Evolutionary conservation across 2,797 vertebrate genomes (phyloP).

Genomic region (Cirrhinus molitorella): DNA sequence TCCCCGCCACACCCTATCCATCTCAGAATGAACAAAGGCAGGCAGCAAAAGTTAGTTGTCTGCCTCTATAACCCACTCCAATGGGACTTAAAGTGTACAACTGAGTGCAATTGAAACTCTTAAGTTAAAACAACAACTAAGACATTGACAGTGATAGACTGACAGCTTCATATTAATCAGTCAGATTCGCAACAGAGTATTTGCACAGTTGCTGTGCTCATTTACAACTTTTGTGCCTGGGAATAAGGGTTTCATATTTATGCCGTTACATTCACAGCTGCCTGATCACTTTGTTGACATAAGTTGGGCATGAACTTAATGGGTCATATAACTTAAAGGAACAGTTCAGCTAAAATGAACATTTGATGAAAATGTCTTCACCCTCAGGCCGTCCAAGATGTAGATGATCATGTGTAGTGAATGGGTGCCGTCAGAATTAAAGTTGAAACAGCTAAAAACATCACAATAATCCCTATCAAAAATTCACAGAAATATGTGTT

Average conservation of each 20-base stretch:
- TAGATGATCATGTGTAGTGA: neutral
- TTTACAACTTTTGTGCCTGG: no score
- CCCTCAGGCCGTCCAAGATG: neutral
- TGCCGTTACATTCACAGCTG: neutral
- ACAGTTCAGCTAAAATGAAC: neutral
- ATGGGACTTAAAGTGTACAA: neutral
- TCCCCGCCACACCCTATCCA: slow-evolving; percentile 55
- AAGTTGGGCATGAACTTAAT: neutral
- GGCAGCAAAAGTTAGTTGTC: slow-evolving; percentile 14
- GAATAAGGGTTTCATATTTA: neutral
- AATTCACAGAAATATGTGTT: neutral
- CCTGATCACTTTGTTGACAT: neutral
- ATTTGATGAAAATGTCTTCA: neutral
- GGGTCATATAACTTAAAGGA: neutral
- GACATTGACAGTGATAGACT: neutral
- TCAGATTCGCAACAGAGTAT: no score
- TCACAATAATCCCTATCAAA: neutral
- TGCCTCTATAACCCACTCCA: slow-evolving; percentile 10
- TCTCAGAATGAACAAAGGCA: slow-evolving; percentile 51
- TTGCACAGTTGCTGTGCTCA: no score
- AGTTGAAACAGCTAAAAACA: neutral
- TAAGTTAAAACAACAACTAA: neutral
- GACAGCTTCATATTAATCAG: neutral
- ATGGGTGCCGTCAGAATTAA: neutral
- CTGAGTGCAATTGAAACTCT: neutral